Base-by-base conservation (phyloP, 1,140 invertebrate species). In the Sitophilus oryzae region DNA sequence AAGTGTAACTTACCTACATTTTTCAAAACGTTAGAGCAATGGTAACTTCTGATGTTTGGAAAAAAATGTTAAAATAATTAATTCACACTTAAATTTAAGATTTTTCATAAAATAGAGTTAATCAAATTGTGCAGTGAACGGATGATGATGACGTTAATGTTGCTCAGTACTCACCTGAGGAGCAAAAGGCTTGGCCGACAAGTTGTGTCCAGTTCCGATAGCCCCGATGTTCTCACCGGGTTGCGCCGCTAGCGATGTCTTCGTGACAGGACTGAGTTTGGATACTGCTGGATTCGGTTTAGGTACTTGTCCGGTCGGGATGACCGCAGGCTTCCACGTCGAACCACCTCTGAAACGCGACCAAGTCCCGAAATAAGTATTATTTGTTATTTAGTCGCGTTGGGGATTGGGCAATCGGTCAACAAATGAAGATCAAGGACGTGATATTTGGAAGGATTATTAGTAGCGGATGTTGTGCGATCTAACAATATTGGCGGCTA, bases 151-250 rank as follows among this genome's bases (percentile, higher is more conserved):
- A 41, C 38, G 18, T 15, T 18, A 4, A 1, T 18, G 40, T 21
- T 42, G 44, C 14, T 18, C 10, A 18, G n/a, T 49, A 58, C 60
- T 66, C 63, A 69, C 67, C 23, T 66, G 66, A 41, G 64, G 38
- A 55, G 47, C 60, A 66, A 90, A 92, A 47, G 89, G 88, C 69
- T 89, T 88, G n/a, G 91, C 87, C 59, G 85, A 80, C 59, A 84
- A 80, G 72, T 94, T 95, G 76, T 93, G 88, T 43, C 85, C 86
- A 66, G 84, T 88, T 58, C 89, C 91, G 69, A 93, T 91, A 43
- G 81, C 76, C 41, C 77, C 76, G 45, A 74, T 73, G 53, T 74
- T 68, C 6, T 86, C 82, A 60, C 84, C 82, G 58, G 82, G 82
- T 58, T 79, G 84, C 37, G 84, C 81, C 63, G 87, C 87, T 52